These are phyloP conservation scores for Drosophila merina DNA, from an alignment of 2,888 invertebrate species.

Conservation along the genomic window DNA sequence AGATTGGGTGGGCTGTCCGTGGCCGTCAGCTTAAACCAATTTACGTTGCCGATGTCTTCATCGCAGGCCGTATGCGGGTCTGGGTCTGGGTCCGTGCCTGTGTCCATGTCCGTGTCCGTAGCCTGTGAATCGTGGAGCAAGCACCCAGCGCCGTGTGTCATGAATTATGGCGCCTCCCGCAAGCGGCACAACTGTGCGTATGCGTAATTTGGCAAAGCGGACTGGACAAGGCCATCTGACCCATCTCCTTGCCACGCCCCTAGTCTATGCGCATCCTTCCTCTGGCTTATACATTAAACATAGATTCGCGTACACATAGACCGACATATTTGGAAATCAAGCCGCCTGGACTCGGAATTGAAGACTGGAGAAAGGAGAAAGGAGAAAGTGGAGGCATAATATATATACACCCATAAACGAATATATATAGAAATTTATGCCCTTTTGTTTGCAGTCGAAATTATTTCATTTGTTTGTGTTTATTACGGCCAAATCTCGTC, in stretches of 20 bases:
- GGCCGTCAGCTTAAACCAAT: conserved; percentile 78
- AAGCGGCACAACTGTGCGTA: conserved; percentile 72
- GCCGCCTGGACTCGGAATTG: conserved; percentile 7
- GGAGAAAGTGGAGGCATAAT: not conserved
- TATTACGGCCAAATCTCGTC: conserved; percentile 73
- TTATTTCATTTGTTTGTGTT: conserved; percentile 81
- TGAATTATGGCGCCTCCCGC: conserved; percentile 68
- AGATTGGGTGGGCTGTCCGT: conserved; percentile 37
- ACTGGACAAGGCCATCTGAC: conserved; percentile 27
- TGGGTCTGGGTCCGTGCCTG: conserved; percentile 24
- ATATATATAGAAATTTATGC: conserved; percentile 80
- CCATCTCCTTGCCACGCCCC: conserved; percentile 4
- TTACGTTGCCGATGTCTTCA: conserved; percentile 79
- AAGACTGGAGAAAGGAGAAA: not conserved
- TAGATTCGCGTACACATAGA: conserved; percentile 29
- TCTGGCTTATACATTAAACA: conserved; percentile 41
- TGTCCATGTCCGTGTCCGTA: conserved; percentile 8
- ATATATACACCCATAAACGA: conserved; percentile 38
- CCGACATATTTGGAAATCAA: conserved; percentile 14
- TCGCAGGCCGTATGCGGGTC: conserved; percentile 45
- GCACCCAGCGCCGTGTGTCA: conserved; percentile 69
- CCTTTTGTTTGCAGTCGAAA: conserved; percentile 79
- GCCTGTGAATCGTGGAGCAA: conserved; percentile 24
- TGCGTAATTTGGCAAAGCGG: conserved; percentile 65
- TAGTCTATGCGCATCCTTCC: conserved; percentile 44